Conservation (phyloP, 1,140 invertebrate species). For the Acromyrmex heyeri region DNA sequence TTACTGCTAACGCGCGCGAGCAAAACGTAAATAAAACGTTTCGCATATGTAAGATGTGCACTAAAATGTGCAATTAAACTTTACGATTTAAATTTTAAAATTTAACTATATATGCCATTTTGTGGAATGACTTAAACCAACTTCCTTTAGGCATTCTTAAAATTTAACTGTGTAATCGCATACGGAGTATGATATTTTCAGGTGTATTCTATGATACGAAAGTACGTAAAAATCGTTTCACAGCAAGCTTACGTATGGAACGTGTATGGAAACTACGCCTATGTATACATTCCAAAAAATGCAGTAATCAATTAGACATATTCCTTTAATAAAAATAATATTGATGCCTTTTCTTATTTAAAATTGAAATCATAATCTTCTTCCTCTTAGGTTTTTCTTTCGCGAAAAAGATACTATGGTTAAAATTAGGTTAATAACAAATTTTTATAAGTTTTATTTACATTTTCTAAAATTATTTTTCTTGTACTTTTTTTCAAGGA, state of each 20-base stretch:
- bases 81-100: conserved; percentile 13
- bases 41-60: conserved; percentile 23
- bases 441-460: not conserved
- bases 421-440: conserved; percentile 31
- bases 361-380: conserved; percentile 2
- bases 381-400: not conserved
- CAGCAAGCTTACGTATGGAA: conserved; percentile 6
- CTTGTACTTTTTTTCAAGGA: not conserved
- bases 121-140: conserved; percentile 15
- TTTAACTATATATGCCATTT: not conserved
- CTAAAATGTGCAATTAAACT: not conserved
- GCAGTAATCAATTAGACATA: conserved; percentile 36
- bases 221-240: conserved; percentile 25
- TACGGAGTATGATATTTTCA: not conserved
- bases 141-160: not conserved
- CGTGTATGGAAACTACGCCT: conserved; percentile 13
- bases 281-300: conserved; percentile 40
- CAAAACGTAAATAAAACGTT: conserved; percentile 20
- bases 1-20: conserved; percentile 30
- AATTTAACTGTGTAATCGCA: conserved; percentile 15
- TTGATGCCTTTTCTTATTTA: not conserved
- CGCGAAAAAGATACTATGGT: not conserved
- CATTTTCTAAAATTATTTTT: conserved; percentile 2
- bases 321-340: not conserved
- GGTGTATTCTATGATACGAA: conserved; percentile 26